phyloP scores from a whole-genome alignment of 2,113 vertebrate genomes.

The Tachysurus fulvidraco region DNA sequence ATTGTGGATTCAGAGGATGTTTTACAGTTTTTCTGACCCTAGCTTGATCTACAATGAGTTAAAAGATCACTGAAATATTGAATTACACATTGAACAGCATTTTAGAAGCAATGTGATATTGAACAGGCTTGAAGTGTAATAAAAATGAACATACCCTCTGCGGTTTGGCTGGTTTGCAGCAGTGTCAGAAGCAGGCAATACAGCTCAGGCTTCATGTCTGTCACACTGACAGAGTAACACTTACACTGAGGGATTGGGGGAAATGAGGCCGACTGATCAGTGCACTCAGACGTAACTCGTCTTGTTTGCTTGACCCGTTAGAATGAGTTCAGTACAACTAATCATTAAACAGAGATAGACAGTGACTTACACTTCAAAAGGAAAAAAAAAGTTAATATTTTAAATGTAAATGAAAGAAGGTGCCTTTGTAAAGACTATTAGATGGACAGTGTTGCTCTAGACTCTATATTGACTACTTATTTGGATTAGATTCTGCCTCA shows the following conservation, averaged over 20 bases:
- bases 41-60: not conserved
- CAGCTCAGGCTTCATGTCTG: conserved; percentile 43
- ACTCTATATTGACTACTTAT: not conserved
- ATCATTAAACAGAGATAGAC: conserved; percentile 26
- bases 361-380: not conserved
- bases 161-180: conserved; percentile 26
- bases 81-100: not conserved
- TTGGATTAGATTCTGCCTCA: not conserved
- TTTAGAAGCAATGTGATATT: not conserved
- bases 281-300: conserved; percentile 67
- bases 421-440: not conserved
- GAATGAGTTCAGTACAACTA: conserved; percentile 43
- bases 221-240: conserved; percentile 39
- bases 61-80: not conserved
- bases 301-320: conserved; percentile 64
- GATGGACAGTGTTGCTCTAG: not conserved
- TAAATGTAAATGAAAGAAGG: not conserved
- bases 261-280: conserved; percentile 56
- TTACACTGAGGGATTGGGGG: conserved; percentile 43
- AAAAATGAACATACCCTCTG: not conserved
- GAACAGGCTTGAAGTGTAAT: not conserved
- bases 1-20: not conserved
- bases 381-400: not conserved
- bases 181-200: conserved; percentile 21
- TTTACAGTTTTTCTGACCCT: not conserved